These are phyloP conservation scores for Acromyrmex echinatior DNA, from an alignment of 1,140 invertebrate genomes.

Conservation along the genomic window DNA sequence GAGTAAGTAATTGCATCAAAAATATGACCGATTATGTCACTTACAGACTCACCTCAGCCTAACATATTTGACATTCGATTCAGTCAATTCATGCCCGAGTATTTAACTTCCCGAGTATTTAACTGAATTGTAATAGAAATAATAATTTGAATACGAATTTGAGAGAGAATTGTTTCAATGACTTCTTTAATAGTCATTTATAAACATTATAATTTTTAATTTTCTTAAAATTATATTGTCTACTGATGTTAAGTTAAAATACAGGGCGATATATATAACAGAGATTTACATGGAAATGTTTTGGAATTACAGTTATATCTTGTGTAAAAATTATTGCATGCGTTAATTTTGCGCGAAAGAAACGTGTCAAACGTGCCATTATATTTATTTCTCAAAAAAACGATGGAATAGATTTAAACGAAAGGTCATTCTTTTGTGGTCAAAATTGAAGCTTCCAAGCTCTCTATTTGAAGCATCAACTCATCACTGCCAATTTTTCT, in stretches of 20 bases:
- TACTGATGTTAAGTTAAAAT: background rate
- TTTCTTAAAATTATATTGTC: background rate
- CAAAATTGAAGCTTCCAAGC: slow-evolving; percentile 4
- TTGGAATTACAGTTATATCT: background rate
- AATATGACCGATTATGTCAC: slow-evolving; percentile 31
- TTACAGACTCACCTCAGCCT: background rate
- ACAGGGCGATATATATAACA: background rate
- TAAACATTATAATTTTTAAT: background rate
- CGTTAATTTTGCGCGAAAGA: background rate
- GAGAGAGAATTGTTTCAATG: background rate
- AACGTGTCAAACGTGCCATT: background rate
- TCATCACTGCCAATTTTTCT: slow-evolving; percentile 67
- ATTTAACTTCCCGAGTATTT: background rate
- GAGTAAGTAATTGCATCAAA: slow-evolving; percentile 33
- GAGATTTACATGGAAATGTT: background rate
- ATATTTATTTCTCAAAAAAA: slow-evolving; percentile 27
- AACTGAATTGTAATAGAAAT: background rate
- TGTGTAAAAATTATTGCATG: background rate
- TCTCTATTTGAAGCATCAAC: slow-evolving; percentile 30
- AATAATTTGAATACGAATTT: background rate
- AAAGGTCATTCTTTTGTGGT: background rate
- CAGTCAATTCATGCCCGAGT: background rate
- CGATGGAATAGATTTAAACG: background rate
- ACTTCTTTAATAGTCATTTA: background rate
- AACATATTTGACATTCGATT: slow-evolving; percentile 15